A percentile compares a stretch with the other conserved stretches of the same genome.
Conservation (phyloP, 2,888 invertebrate genomes). For the Ganaspis brasiliensis region DNA sequence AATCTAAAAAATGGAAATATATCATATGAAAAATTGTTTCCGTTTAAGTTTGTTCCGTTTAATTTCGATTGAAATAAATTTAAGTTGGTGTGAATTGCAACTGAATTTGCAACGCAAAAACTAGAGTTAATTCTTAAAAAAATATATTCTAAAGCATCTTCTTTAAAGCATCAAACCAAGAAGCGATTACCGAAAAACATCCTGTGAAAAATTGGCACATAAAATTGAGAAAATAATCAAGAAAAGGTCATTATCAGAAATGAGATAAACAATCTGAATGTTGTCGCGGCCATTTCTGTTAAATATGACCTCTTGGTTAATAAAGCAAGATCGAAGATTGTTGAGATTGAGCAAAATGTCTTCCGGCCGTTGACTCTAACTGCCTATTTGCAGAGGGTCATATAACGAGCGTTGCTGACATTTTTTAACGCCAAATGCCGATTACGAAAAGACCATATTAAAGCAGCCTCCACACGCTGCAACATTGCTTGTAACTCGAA, state of each 20-base stretch:
- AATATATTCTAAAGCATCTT: too few species aligned
- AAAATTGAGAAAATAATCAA: too few species aligned
- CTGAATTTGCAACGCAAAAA: too few species aligned
- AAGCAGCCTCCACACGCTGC: slow-evolving; percentile 43
- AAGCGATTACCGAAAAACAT: too few species aligned
- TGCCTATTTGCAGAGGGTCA: slow-evolving; percentile 60
- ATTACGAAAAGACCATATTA: slow-evolving; percentile 56
- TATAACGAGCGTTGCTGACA: slow-evolving; percentile 65
- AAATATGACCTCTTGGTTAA: slow-evolving; percentile 26
- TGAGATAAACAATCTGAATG: slow-evolving; percentile 18
- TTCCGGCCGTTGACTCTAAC: slow-evolving; percentile 73
- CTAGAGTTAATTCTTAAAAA: too few species aligned
- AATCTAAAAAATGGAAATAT: too few species aligned
- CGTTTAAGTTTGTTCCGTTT: too few species aligned
- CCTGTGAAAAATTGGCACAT: too few species aligned
- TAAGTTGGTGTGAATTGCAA: too few species aligned
- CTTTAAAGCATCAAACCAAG: too few species aligned
- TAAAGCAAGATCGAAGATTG: slow-evolving; percentile 64
- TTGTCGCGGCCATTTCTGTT: neutral
- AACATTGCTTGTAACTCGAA: slow-evolving; percentile 35
- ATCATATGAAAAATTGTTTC: too few species aligned
- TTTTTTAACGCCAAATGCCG: slow-evolving; percentile 57
- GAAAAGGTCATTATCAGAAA: neutral
- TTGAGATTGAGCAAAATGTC: slow-evolving; percentile 69
- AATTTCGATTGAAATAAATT: too few species aligned